These are phyloP conservation scores for Chesias legatella DNA, from an alignment of 2,888 invertebrate species.

Conservation along the genomic window DNA sequence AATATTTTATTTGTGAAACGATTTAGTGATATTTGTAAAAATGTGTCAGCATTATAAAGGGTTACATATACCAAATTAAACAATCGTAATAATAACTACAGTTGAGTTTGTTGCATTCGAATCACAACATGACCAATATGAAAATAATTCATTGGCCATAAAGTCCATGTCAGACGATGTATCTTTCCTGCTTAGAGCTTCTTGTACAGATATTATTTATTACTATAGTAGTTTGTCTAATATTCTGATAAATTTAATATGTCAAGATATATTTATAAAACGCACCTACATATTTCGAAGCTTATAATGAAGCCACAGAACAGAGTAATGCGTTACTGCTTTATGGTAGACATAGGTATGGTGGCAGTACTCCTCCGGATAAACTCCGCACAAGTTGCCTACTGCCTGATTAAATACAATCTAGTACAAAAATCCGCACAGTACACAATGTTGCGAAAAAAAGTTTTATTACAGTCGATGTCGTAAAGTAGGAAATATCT, in stretches of 20 bases:
- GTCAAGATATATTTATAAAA: no score
- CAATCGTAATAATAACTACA: slow-evolving; percentile 46
- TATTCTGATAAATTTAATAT: no score
- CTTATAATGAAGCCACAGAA: no score
- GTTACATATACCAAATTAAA: no score
- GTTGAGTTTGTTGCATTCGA: slow-evolving; percentile 60
- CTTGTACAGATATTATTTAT: slow-evolving; percentile 17
- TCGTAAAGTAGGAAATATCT: slow-evolving; percentile 59
- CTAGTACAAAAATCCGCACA: slow-evolving; percentile 24
- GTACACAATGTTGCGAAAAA: slow-evolving; percentile 40
- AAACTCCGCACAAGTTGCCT: background rate
- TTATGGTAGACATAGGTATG: no score
- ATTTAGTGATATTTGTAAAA: no score
- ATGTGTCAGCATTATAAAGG: no score
- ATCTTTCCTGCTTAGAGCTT: slow-evolving; percentile 32
- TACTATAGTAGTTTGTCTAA: slow-evolving; percentile 14
- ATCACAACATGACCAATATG: slow-evolving; percentile 66
- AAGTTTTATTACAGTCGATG: slow-evolving; percentile 50
- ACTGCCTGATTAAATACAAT: slow-evolving; percentile 1
- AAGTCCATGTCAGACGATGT: slow-evolving; percentile 55
- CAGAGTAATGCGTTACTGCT: no score
- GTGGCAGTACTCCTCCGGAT: background rate
- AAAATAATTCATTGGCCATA: slow-evolving; percentile 66
- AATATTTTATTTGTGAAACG: no score
- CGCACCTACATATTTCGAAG: no score